Evolutionary conservation across 2,888 invertebrate species (phyloP), one percentile per base, ranked within the genome.

Genomic region (Malthinus seriepunctatus): DNA sequence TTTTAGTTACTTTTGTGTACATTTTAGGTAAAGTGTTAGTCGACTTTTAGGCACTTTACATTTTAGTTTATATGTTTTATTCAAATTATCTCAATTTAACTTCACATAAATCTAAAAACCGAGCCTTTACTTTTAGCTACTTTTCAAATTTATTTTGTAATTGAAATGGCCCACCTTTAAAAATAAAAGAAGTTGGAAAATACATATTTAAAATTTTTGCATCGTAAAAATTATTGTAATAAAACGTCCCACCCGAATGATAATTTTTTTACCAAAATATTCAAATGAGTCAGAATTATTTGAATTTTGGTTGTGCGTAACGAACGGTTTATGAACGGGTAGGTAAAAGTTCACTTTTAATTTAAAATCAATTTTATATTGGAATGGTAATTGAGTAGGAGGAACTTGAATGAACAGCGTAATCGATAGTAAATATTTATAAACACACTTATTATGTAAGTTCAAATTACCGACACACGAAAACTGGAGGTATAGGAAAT

Each of bases 41-140:
- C 42, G 33, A 44, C 51, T 45, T 32, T 33, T 46, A 45, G 45
- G 14, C 51, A 51, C 52, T 54, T 54, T 54, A 39, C 15, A 51
- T 51, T 51, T 52, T 47, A 51, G 51, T 51, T 47, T 57, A 51
- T 56, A 33, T 49, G 50, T 50, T 44, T 51, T 56, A 56, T 57
- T 52, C 57, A 51, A 51, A 52, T 57, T 57, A 57, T 57, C 57
- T 47, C 51, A 47, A 57, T 57, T 57, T 57, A 52, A 47, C 45
- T 34, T 34, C 46, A 23, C 57, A 57, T 57, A 57, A 57, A 57
- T 57, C 48, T 54, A 54, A 23, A 23, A 38, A 37, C 48, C 52
- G 35, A 51, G 23, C 52, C 52, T 14, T 45, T 31, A 45, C 52
- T 44, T 35, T 52, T 35, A 38, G 52, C 52, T 45, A 35, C 52